Percentiles rank a stretch among this genome's conserved stretches.
phyloP scores from a whole-genome alignment of 2,888 invertebrate genomes.

The Drosophila fungiperda region DNA sequence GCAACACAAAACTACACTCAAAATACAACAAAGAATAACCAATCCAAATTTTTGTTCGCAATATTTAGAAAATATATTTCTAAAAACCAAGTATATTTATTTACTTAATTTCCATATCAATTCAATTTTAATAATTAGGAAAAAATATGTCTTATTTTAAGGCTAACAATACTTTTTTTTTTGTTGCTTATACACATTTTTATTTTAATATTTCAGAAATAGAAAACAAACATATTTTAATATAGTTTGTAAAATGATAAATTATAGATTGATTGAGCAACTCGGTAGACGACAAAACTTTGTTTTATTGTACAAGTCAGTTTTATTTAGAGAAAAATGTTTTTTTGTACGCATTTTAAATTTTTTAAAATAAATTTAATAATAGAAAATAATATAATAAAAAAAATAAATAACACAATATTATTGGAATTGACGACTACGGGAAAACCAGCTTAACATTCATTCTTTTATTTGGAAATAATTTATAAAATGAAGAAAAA shows the following conservation, averaged over 20 bases:
- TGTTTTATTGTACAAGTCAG: neutral
- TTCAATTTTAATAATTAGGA: too few relatives aligned
- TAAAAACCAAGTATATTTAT: neutral
- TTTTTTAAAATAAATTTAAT: neutral
- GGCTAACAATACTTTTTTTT: neutral
- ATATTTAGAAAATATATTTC: neutral
- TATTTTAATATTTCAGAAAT: neutral
- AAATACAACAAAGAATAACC: neutral
- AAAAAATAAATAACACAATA: too few relatives aligned
- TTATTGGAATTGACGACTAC: too few relatives aligned
- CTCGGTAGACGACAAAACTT: neutral
- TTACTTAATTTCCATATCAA: neutral
- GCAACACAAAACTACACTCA: slow-evolving; percentile 13
- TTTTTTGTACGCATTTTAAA: neutral
- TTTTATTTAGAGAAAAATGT: too few relatives aligned
- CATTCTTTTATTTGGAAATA: neutral
- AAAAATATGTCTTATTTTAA: neutral
- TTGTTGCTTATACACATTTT: neutral
- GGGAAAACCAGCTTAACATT: too few relatives aligned
- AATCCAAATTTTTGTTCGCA: neutral
- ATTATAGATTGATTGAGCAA: neutral
- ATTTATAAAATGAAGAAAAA: neutral
- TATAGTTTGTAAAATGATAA: neutral
- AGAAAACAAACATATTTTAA: neutral
- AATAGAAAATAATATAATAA: neutral